Evolutionary conservation across 2,113 vertebrate species (phyloP).

Genomic region (Gorsachius goisagi): DNA sequence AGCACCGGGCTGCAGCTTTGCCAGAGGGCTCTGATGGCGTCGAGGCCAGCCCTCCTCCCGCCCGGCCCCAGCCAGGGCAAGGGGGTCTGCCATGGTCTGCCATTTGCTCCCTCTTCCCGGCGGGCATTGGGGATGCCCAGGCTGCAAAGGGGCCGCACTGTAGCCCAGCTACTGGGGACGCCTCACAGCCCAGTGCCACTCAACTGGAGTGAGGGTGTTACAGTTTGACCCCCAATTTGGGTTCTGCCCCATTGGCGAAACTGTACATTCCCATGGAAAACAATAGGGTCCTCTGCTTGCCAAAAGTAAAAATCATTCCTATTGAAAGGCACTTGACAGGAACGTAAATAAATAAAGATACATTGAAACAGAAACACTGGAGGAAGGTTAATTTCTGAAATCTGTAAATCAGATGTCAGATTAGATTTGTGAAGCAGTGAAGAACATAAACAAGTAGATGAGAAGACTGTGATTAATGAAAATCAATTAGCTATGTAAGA

Average conservation of each 20-base stretch:
- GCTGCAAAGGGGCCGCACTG: not conserved
- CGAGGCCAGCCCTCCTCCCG: not conserved
- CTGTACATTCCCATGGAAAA: not conserved
- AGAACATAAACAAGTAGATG: conserved; percentile 53
- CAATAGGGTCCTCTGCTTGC: conserved; percentile 2
- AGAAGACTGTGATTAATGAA: conserved; percentile 60
- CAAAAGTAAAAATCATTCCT: conserved; percentile 8
- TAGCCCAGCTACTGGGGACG: not conserved
- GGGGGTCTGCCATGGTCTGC: not conserved
- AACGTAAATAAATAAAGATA: conserved; percentile 60
- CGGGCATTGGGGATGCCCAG: not conserved
- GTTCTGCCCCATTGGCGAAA: not conserved
- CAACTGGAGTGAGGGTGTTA: not conserved
- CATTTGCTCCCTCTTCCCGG: not conserved
- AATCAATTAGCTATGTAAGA: not conserved
- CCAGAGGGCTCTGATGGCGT: accelerated
- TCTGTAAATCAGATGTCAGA: conserved; percentile 47
- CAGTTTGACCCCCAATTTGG: not conserved
- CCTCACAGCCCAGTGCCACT: not conserved
- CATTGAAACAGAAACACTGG: conserved; percentile 57
- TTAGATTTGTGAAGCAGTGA: conserved; percentile 34
- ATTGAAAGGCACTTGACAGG: conserved; percentile 35
- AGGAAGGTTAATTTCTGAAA: conserved; percentile 58
- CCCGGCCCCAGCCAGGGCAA: not conserved
- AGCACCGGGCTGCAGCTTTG: not conserved